These are phyloP conservation scores for Sebastolobus alascanus DNA, from an alignment of 2,797 vertebrate genomes.

Conservation along the genomic window DNA sequence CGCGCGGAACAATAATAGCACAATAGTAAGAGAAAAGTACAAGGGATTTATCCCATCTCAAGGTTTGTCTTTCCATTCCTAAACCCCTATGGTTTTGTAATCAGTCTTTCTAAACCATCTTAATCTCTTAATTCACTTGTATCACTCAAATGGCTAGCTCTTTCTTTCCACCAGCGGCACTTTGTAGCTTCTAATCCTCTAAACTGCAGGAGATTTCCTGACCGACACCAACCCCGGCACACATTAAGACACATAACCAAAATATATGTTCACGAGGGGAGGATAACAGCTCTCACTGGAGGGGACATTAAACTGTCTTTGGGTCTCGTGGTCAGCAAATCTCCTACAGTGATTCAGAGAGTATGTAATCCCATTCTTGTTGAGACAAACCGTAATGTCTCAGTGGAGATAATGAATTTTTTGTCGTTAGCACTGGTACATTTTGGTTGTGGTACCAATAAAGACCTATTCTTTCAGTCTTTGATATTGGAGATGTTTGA, in stretches of 20 bases:
- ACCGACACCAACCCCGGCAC: slow-evolving; percentile 76
- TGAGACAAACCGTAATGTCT: slow-evolving; percentile 47
- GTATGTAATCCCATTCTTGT: slow-evolving; percentile 70
- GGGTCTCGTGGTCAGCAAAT: slow-evolving; percentile 76
- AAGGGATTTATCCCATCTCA: slow-evolving; percentile 84
- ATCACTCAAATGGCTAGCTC: slow-evolving; percentile 84
- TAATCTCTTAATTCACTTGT: slow-evolving; percentile 91
- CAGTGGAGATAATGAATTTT: slow-evolving; percentile 61
- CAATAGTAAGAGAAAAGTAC: slow-evolving; percentile 74
- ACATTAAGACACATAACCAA: slow-evolving; percentile 79
- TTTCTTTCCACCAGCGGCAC: slow-evolving; percentile 83
- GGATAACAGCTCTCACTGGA: slow-evolving; percentile 74
- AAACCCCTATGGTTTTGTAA: slow-evolving; percentile 87
- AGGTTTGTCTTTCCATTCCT: slow-evolving; percentile 85
- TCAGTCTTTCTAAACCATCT: slow-evolving; percentile 89
- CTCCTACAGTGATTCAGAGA: slow-evolving; percentile 64
- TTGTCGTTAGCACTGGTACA: slow-evolving; percentile 44
- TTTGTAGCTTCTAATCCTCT: slow-evolving; percentile 88
- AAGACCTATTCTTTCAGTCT: slow-evolving; percentile 9
- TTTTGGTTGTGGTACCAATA: slow-evolving; percentile 16
- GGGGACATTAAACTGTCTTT: slow-evolving; percentile 76
- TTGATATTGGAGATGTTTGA: slow-evolving; percentile 26
- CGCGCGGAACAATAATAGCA: slow-evolving; percentile 71
- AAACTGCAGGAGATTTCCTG: slow-evolving; percentile 86
- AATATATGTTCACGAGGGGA: slow-evolving; percentile 72